Conservation (phyloP, 2,797 vertebrate species). For the Botia almorhae region DNA sequence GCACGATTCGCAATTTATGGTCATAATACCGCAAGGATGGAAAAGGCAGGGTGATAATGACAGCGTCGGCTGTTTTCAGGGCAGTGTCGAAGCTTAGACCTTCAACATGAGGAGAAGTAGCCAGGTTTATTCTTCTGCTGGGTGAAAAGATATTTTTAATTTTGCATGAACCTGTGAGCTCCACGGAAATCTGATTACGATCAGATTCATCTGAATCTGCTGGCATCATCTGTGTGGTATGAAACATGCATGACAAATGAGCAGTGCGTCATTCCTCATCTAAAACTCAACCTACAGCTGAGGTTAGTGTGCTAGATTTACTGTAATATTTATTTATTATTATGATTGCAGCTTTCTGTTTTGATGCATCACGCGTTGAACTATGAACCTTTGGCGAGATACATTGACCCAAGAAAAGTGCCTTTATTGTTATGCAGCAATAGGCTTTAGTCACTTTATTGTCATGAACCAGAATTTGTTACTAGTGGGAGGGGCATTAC, state of each 20-base stretch:
- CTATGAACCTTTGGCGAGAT: too few relatives aligned
- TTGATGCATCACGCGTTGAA: neutral
- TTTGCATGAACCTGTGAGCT: constrained; percentile 15
- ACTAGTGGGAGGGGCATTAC: too few relatives aligned
- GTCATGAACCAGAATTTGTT: too few relatives aligned
- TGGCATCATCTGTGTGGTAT: constrained; percentile 20
- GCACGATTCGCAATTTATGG: constrained; percentile 13
- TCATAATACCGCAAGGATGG: neutral
- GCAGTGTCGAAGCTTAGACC: neutral
- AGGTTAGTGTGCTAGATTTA: neutral
- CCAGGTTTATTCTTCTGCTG: neutral
- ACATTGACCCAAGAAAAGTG: too few relatives aligned
- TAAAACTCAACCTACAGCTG: neutral
- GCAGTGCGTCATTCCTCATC: neutral
- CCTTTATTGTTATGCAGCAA: too few relatives aligned
- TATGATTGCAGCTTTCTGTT: neutral
- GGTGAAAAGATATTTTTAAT: neutral
- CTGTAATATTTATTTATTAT: neutral
- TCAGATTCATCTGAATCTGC: constrained; percentile 30
- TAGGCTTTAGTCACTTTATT: too few relatives aligned
- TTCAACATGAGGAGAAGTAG: neutral
- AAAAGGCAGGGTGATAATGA: neutral
- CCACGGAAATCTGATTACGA: constrained; percentile 27
- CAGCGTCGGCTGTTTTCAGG: neutral
- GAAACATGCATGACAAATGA: neutral